Conservation (phyloP, 2,113 vertebrate genomes). For the Xiphias gladius region DNA sequence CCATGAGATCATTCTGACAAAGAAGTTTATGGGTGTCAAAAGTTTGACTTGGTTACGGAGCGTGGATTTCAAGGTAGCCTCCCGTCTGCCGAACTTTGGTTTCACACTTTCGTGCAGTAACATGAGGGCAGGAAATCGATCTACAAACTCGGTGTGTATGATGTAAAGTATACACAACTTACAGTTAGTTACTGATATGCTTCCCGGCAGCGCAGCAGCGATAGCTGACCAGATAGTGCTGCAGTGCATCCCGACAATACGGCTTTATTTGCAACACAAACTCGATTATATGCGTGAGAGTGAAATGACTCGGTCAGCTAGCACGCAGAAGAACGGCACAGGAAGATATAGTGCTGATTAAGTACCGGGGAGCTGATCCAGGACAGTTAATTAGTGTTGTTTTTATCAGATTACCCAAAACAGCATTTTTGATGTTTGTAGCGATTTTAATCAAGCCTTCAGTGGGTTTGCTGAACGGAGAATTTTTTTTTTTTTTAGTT, state of each 20-base stretch:
- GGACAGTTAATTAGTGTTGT: slow-evolving; percentile 37
- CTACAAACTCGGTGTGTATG: neutral
- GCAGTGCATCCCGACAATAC: too few relatives aligned
- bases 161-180: neutral
- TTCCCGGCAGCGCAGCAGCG: too few relatives aligned
- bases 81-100: neutral
- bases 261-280: neutral
- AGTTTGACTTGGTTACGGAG: neutral
- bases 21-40: neutral
- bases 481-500: neutral
- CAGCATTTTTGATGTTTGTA: neutral
- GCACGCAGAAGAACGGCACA: neutral
- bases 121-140: neutral
- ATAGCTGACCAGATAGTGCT: too few relatives aligned
- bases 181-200: too few relatives aligned
- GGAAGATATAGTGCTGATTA: neutral
- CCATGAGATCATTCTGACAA: too few relatives aligned
- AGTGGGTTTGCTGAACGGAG: neutral
- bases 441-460: neutral
- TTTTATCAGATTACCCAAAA: slow-evolving; percentile 36
- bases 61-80: neutral
- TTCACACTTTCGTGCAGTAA: neutral
- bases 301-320: neutral
- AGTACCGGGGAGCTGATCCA: slow-evolving; percentile 10
- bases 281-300: neutral